Evolutionary conservation across 2,113 vertebrate species (phyloP), one percentile per base, ranked within the genome.

Genomic region (Osmerus eperlanus): DNA sequence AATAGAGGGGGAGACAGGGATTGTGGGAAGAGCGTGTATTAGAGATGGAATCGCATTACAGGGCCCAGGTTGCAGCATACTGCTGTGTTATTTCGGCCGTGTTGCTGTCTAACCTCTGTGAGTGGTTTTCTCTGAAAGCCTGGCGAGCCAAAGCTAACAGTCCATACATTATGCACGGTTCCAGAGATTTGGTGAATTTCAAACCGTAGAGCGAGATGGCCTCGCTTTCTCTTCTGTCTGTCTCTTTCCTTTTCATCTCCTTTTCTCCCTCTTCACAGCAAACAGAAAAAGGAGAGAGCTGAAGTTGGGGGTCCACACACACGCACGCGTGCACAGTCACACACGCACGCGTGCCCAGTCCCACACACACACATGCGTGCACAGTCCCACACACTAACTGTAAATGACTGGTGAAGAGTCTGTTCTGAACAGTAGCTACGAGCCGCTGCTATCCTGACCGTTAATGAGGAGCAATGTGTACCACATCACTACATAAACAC

Each of bases 131-230:
- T 81, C 74, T 75, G 32, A 83, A 83, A 81, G 64, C 81, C 72
- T 16, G 74, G 65, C 78, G 83, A 77, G 86, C 79, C 75, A 65
- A 60, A 77, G 82, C 8, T 47, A 19, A 41, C 64, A 67, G 66
- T 15, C 59, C 60, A 81, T 82, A 82, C 72, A 87, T 88, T 78
- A 81, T 87, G 77, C 83, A 85, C 81, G 79, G 23, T 18, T 78
- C 72, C 77, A 76, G 56, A 71, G 79, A 83, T 85, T 85, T 75
- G 61, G 72, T 76, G 75, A 75, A 83, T 82, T 85, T 83, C 68
- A 83, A 67, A 54, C 11, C 12, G 36, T n/a, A 16, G 75, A 85
- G 74, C 70, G 54, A 32, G 29, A 32, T 3, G 29, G 29, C 2
- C 29, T 32, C 36, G 1, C 36, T 41, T 2, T 6, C 36, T 41